Percentiles rank a stretch among this genome's conserved stretches.
These are phyloP conservation scores for Rhyacophila evoluta DNA, from an alignment of 2,888 invertebrate genomes.

Conservation along the genomic window DNA sequence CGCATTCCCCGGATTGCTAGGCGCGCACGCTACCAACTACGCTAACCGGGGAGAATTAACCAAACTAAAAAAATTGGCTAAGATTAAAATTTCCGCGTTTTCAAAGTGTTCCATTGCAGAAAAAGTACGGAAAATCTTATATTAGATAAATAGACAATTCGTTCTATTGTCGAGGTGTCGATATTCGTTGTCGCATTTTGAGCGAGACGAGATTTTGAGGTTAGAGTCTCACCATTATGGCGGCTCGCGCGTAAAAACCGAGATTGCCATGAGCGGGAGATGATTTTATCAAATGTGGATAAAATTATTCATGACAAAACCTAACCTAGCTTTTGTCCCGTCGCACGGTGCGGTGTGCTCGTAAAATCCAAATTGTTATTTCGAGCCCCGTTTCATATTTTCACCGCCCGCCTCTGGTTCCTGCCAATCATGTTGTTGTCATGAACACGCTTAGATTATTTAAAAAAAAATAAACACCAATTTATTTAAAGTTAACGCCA, in stretches of 20 bases:
- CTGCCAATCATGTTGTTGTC: background rate
- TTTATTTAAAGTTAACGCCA: background rate
- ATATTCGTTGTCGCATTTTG: background rate
- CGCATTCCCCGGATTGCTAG: too few relatives aligned
- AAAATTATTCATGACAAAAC: conserved; percentile 46
- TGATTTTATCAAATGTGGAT: conserved; percentile 48
- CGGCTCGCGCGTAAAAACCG: conserved; percentile 37
- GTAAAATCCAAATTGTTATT: conserved; percentile 48
- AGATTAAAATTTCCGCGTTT: too few relatives aligned
- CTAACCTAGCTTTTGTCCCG: conserved; percentile 35
- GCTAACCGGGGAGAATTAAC: too few relatives aligned
- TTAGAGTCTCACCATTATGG: conserved; percentile 15
- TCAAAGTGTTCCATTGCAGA: too few relatives aligned
- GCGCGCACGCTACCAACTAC: too few relatives aligned
- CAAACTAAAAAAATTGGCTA: too few relatives aligned
- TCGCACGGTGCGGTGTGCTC: conserved; percentile 33
- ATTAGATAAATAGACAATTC: too few relatives aligned
- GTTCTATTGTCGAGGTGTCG: too few relatives aligned
- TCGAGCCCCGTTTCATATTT: conserved; percentile 20
- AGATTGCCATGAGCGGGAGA: conserved; percentile 26
- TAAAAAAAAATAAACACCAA: too few relatives aligned
- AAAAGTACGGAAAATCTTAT: too few relatives aligned
- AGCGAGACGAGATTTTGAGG: background rate
- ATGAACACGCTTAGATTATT: background rate
- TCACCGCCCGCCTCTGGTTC: background rate